These are phyloP conservation scores for Gonioctena quinquepunctata DNA, from an alignment of 1,140 invertebrate species.

Conservation along the genomic window DNA sequence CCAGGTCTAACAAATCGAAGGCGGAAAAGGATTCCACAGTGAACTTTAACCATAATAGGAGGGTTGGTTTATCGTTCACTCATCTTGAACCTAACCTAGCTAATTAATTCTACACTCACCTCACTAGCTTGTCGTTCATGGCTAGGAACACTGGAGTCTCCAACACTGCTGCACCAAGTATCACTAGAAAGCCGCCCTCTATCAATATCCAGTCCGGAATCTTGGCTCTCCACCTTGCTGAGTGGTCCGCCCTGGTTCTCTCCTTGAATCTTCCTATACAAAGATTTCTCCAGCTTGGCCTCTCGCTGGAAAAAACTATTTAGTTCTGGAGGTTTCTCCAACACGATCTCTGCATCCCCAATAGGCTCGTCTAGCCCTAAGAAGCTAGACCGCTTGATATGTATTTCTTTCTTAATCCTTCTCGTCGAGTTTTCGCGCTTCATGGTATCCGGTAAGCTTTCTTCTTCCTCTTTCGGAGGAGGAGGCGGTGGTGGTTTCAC, in stretches of 20 bases:
- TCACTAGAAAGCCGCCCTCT: slow-evolving; percentile 61
- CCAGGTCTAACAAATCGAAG: no score
- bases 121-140: slow-evolving; percentile 80
- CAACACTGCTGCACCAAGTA: slow-evolving; percentile 65
- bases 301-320: slow-evolving; percentile 78
- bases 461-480: slow-evolving; percentile 58
- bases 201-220: slow-evolving; percentile 76
- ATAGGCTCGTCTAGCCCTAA: slow-evolving; percentile 76
- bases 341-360: slow-evolving; percentile 68
- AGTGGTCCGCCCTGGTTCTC: slow-evolving; percentile 34
- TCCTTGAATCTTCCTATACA: slow-evolving; percentile 64
- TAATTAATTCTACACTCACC: slow-evolving; percentile 32
- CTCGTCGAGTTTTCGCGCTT: slow-evolving; percentile 80
- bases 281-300: slow-evolving; percentile 74
- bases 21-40: no score
- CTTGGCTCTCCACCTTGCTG: slow-evolving; percentile 64
- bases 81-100: no score
- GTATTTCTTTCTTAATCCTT: slow-evolving; percentile 82
- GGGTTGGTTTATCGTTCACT: no score
- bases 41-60: no score
- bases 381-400: slow-evolving; percentile 83
- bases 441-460: slow-evolving; percentile 48
- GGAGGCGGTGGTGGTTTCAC: slow-evolving; percentile 87
- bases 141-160: slow-evolving; percentile 66
- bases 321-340: slow-evolving; percentile 79